Conservation (phyloP, 2,888 invertebrate genomes). For the Dione vanillae region DNA sequence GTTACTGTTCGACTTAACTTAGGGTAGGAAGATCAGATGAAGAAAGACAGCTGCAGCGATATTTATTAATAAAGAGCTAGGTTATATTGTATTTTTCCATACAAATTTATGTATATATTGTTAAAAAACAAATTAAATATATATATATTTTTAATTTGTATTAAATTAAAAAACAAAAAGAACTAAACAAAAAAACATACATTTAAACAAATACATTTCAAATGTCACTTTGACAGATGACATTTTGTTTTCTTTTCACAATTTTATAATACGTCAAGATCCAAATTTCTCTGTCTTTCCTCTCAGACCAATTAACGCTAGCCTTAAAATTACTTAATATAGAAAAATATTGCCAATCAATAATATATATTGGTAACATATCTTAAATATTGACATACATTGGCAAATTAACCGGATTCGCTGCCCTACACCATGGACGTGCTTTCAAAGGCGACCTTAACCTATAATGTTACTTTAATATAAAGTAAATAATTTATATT, state of each 20-base stretch:
- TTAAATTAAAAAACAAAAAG: too few relatives aligned
- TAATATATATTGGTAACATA: constrained; percentile 56
- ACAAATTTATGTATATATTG: not conserved
- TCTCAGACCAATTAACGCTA: constrained; percentile 46
- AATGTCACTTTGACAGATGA: not conserved
- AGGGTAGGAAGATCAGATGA: constrained; percentile 42
- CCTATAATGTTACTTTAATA: constrained; percentile 70
- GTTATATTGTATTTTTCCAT: not conserved
- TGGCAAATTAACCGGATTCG: constrained; percentile 62
- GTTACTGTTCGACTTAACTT: constrained; percentile 37
- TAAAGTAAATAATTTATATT: constrained; percentile 62
- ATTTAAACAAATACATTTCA: not conserved
- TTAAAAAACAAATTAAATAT: not conserved
- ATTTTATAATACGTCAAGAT: not conserved
- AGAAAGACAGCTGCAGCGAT: constrained; percentile 44
- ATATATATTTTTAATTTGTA: too few relatives aligned
- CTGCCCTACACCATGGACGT: constrained; percentile 71
- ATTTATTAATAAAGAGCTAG: too few relatives aligned
- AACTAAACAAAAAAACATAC: not conserved
- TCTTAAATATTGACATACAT: constrained; percentile 53
- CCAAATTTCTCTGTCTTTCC: constrained; percentile 45
- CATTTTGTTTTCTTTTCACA: not conserved
- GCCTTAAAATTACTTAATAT: constrained; percentile 50
- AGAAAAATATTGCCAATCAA: constrained; percentile 57
- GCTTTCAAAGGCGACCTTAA: constrained; percentile 71